Percentiles rank a stretch among this genome's conserved stretches.
Evolutionary conservation across 35 echinoderm and acorn worm species (phyloP).

Genomic region (Acanthaster planci): DNA sequence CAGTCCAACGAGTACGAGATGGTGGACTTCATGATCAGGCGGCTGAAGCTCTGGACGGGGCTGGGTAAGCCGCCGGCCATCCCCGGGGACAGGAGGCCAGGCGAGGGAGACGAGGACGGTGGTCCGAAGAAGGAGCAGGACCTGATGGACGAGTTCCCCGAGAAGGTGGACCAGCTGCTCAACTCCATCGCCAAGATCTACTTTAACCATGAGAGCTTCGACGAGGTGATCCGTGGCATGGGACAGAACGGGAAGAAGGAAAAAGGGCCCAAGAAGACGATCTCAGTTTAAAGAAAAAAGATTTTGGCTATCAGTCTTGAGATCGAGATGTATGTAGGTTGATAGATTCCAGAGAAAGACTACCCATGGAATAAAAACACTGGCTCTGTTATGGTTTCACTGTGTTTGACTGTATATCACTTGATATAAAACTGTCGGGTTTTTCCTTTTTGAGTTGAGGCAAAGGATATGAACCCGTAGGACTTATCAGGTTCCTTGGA

Average conservation of each 20-base stretch:
- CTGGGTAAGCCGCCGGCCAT: background rate
- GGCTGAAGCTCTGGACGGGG: slow-evolving; percentile 69
- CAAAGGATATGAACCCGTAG: too few relatives aligned
- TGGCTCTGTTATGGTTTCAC: too few relatives aligned
- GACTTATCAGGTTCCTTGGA: too few relatives aligned
- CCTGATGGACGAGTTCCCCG: slow-evolving; percentile 68
- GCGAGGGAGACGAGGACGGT: slow-evolving; percentile 22
- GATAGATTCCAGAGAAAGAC: too few relatives aligned
- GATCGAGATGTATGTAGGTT: too few relatives aligned
- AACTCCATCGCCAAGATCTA: slow-evolving; percentile 89
- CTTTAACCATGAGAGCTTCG: slow-evolving; percentile 63
- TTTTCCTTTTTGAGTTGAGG: too few relatives aligned
- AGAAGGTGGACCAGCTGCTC: slow-evolving; percentile 86
- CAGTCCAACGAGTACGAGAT: slow-evolving; percentile 88
- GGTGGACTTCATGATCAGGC: slow-evolving; percentile 88
- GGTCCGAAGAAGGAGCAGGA: slow-evolving; percentile 37
- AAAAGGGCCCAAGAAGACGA: background rate
- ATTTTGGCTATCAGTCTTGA: too few relatives aligned
- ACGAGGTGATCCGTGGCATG: slow-evolving; percentile 34
- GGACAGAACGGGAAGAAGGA: slow-evolving; percentile 3
- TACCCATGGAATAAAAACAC: too few relatives aligned
- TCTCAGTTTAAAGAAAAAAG: slow-evolving; percentile 1
- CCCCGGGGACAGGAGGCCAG: slow-evolving; percentile 18
- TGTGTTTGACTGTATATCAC: too few relatives aligned
- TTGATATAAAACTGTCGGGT: too few relatives aligned